Evolutionary conservation across 35 echinoderm and acorn worm species (phyloP).

Genomic region (Ptychodera flava): DNA sequence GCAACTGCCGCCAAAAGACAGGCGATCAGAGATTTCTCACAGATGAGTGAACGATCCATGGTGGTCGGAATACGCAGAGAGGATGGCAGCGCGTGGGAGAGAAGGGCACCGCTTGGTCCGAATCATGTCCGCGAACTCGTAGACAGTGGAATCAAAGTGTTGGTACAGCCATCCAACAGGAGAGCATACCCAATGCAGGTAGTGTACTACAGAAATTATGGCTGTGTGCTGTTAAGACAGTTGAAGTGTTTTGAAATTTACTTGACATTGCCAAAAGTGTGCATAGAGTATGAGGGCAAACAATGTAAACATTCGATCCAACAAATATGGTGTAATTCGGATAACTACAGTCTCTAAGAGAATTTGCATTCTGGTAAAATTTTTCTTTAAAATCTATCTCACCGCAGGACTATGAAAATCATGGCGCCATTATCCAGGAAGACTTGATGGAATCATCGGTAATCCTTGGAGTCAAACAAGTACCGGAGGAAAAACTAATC

Average conservation of each 20-base stretch:
- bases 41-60: not conserved
- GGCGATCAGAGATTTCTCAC: too few relatives aligned
- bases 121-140: conserved; percentile 56
- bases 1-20: too few relatives aligned
- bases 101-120: conserved; percentile 76
- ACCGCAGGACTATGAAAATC: conserved; percentile 69
- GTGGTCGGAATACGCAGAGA: conserved; percentile 73
- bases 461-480: conserved; percentile 95
- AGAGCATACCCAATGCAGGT: conserved; percentile 98
- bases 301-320: too few relatives aligned
- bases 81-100: conserved; percentile 90
- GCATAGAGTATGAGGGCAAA: too few relatives aligned
- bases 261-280: too few relatives aligned
- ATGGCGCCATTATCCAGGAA: conserved; percentile 70
- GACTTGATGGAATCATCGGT: conserved; percentile 78
- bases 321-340: too few relatives aligned
- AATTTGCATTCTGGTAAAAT: too few relatives aligned
- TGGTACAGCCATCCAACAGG: conserved; percentile 73
- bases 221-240: too few relatives aligned
- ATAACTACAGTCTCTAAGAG: too few relatives aligned
- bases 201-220: conserved; percentile 6
- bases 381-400: too few relatives aligned
- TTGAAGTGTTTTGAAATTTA: too few relatives aligned
- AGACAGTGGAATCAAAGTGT: conserved; percentile 67
- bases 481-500: conserved; percentile 66